Evolutionary conservation across 1,140 invertebrate species (phyloP).

Genomic region (Marisa cornuarietis): DNA sequence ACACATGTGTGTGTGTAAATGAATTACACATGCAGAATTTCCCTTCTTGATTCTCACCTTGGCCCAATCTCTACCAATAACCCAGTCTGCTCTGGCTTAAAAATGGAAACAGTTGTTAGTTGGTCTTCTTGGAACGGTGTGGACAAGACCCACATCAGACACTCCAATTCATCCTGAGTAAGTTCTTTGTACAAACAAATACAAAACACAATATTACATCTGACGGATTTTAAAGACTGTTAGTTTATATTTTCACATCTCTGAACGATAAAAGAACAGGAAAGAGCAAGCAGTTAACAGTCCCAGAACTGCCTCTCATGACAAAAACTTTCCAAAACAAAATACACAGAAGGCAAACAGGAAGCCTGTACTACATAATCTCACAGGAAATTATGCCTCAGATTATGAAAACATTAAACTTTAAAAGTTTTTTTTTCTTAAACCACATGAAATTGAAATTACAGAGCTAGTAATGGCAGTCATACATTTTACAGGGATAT

Average conservation of each 20-base stretch:
- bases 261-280: background rate
- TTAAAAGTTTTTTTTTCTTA: no score
- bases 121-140: slow-evolving; percentile 53
- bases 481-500: no score
- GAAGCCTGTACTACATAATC: no score
- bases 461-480: no score
- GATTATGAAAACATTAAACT: no score
- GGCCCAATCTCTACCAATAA: slow-evolving; percentile 68
- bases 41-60: slow-evolving; percentile 46
- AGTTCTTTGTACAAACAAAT: slow-evolving; percentile 35
- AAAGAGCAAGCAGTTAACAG: no score
- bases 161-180: slow-evolving; percentile 38
- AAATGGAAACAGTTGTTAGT: slow-evolving; percentile 29
- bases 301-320: background rate
- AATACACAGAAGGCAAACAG: no score
- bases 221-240: background rate
- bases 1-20: no score
- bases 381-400: no score
- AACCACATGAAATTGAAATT: no score
- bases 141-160: slow-evolving; percentile 54
- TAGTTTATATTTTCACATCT: background rate
- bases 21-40: slow-evolving; percentile 3
- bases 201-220: slow-evolving; percentile 71
- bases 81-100: slow-evolving; percentile 23
- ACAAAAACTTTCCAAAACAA: no score